phyloP scores from a whole-genome alignment of 2,888 invertebrate genomes.

The Opisthograptis luteolata region DNA sequence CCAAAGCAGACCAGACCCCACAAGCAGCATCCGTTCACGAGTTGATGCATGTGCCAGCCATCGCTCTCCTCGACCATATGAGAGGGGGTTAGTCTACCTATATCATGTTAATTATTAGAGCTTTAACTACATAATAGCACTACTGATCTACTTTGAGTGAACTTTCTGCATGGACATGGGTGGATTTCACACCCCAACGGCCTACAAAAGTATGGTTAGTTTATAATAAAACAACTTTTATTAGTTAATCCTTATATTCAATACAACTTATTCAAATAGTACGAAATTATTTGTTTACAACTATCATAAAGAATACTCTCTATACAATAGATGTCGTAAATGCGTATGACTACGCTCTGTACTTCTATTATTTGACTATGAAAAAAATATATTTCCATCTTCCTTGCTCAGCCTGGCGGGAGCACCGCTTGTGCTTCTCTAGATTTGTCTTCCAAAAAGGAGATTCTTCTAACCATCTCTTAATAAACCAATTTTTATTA shows the following conservation, averaged over 20 bases:
- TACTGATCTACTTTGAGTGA: too few relatives aligned
- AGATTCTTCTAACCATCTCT: constrained; percentile 33
- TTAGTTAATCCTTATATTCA: constrained; percentile 67
- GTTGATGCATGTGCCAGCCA: too few relatives aligned
- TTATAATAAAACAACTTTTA: constrained; percentile 38
- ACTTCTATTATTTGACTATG: constrained; percentile 52
- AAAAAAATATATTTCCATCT: constrained; percentile 49
- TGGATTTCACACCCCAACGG: too few relatives aligned
- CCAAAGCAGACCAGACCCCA: too few relatives aligned
- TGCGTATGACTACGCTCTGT: constrained; percentile 58
- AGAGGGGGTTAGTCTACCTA: too few relatives aligned
- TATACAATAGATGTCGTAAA: constrained; percentile 67
- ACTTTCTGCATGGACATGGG: too few relatives aligned
- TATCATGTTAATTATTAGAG: too few relatives aligned
- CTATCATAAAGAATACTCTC: constrained; percentile 59
- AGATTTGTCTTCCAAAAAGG: constrained; percentile 28
- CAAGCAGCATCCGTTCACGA: too few relatives aligned
- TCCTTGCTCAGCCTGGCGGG: constrained; percentile 40
- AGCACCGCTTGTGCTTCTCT: too few relatives aligned
- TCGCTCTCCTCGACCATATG: too few relatives aligned
- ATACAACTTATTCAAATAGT: constrained; percentile 56
- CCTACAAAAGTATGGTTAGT: too few relatives aligned
- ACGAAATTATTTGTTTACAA: constrained; percentile 67
- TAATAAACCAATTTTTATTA: constrained; percentile 36
- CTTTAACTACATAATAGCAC: too few relatives aligned